phyloP scores from a whole-genome alignment of 1,140 invertebrate genomes.

The Drosophila pseudoobscura region DNA sequence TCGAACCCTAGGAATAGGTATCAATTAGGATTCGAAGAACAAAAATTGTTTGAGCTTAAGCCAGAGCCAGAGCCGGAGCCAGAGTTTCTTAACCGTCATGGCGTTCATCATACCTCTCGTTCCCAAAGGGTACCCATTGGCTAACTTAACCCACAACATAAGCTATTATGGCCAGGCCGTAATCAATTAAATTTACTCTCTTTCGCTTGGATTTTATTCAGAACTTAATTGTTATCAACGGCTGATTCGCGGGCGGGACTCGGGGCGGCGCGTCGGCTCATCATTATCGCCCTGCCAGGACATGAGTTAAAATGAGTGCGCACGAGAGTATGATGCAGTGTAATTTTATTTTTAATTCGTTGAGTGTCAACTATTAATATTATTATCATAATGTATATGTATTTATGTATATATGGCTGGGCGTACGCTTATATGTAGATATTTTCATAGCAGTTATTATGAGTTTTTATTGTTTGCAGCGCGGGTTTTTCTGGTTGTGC shows the following conservation, averaged over 20 bases:
- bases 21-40: no score
- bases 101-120: no score
- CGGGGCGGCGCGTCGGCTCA: slow-evolving; percentile 34
- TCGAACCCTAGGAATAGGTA: no score
- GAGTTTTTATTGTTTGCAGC: slow-evolving; percentile 64
- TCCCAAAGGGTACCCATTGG: no score
- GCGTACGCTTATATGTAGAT: slow-evolving; percentile 1
- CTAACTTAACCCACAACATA: slow-evolving; percentile 2
- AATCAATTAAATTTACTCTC: slow-evolving; percentile 26
- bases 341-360: slow-evolving; percentile 73
- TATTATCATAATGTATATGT: slow-evolving; percentile 65
- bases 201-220: slow-evolving; percentile 43
- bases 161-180: slow-evolving; percentile 30
- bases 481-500: slow-evolving; percentile 33
- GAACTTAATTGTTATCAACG: slow-evolving; percentile 73
- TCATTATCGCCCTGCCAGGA: slow-evolving; percentile 53
- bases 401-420: not conserved
- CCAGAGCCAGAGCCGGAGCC: no score
- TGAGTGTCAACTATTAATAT: slow-evolving; percentile 78
- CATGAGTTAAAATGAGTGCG: slow-evolving; percentile 19
- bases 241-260: slow-evolving; percentile 22
- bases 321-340: slow-evolving; percentile 63
- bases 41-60: no score
- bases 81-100: no score
- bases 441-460: slow-evolving; percentile 62